Conservation (phyloP, 2,888 invertebrate genomes). For the Orchestes rusci region DNA sequence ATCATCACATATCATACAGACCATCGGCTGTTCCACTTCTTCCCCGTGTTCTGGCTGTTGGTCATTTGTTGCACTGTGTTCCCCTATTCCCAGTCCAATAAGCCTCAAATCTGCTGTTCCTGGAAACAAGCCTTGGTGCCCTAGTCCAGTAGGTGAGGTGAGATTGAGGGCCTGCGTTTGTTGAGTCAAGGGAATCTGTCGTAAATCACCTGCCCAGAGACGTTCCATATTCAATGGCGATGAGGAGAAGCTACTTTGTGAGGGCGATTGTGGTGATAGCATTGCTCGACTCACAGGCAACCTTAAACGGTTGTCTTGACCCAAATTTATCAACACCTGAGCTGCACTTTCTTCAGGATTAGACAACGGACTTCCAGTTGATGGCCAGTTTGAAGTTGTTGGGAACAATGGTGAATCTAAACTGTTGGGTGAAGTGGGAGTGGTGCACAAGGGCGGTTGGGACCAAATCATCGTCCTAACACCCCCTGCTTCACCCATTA, state of each 20-base stretch:
- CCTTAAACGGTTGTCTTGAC: constrained; percentile 48
- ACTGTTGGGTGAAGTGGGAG: constrained; percentile 34
- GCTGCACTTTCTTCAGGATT: constrained; percentile 52
- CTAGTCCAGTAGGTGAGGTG: constrained; percentile 47
- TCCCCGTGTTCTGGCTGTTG: constrained; percentile 50
- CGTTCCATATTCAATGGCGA: constrained; percentile 83
- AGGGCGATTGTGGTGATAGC: constrained; percentile 33
- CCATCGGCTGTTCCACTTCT: constrained; percentile 89
- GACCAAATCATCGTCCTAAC: constrained; percentile 69
- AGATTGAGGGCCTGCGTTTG: constrained; percentile 69
- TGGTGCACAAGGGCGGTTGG: constrained; percentile 45
- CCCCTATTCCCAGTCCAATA: constrained; percentile 24
- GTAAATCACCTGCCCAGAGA: constrained; percentile 82
- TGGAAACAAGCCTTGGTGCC: constrained; percentile 27
- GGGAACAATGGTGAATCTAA: constrained; percentile 37
- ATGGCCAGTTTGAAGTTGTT: constrained; percentile 41
- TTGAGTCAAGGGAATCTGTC: constrained; percentile 69
- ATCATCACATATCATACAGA: constrained; percentile 98
- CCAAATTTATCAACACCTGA: constrained; percentile 67
- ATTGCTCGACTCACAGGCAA: constrained; percentile 28
- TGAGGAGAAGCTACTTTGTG: constrained; percentile 39
- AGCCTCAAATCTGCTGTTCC: constrained; percentile 29
- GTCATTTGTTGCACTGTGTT: constrained; percentile 18
- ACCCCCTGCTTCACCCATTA: constrained; percentile 90
- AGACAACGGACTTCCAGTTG: constrained; percentile 29